phyloP scores from a whole-genome alignment of 2,888 invertebrate species.

The Eupithecia exiguata region DNA sequence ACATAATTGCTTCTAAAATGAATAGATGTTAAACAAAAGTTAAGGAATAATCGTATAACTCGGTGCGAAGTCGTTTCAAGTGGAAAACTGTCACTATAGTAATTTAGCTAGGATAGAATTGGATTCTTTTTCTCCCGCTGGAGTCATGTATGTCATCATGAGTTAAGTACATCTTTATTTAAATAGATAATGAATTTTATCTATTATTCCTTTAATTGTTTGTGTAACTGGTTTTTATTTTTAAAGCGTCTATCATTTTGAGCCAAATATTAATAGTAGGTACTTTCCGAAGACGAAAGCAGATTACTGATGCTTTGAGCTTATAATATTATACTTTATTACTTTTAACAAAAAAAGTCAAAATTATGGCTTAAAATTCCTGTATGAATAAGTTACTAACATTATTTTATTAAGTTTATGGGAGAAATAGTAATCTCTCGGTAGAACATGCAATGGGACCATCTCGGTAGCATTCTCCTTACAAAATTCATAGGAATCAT shows the following conservation, averaged over 20 bases:
- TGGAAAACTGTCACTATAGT: constrained; percentile 5
- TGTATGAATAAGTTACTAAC: too few species aligned
- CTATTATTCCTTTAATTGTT: not conserved
- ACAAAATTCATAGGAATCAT: too few species aligned
- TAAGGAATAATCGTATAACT: constrained; percentile 60
- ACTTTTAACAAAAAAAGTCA: not conserved
- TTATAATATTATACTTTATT: not conserved
- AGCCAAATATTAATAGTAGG: not conserved
- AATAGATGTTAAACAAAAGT: constrained; percentile 74
- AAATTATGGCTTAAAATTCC: not conserved
- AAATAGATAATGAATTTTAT: not conserved
- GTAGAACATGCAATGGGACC: too few species aligned
- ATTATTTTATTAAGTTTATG: too few species aligned
- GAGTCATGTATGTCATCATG: too few species aligned
- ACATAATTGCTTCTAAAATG: constrained; percentile 75
- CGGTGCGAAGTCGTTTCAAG: constrained; percentile 38
- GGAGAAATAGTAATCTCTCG: too few species aligned
- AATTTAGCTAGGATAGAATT: not conserved
- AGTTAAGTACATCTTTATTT: not conserved
- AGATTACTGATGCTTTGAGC: not conserved
- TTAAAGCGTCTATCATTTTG: not conserved
- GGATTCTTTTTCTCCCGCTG: not conserved
- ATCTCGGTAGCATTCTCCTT: too few species aligned
- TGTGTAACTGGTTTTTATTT: not conserved
- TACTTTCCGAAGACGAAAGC: not conserved